Evolutionary conservation across 2,113 vertebrate genomes (phyloP), one percentile per base, ranked within the genome.

Genomic region (Telmatochromis sp.): DNA sequence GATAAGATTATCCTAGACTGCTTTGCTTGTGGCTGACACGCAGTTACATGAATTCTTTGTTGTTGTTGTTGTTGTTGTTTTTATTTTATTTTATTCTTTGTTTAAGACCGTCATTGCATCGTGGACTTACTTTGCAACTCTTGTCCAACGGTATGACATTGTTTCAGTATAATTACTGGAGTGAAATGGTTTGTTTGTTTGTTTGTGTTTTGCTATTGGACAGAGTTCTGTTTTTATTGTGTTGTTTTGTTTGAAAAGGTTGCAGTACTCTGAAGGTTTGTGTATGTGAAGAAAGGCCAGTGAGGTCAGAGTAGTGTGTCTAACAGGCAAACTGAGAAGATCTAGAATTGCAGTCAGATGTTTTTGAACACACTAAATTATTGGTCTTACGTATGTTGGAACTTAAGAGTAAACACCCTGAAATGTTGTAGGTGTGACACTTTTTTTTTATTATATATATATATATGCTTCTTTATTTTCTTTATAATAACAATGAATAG

Each of bases 261-360:
- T 83, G 58, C 70, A 47, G 87, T 89, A 65, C 60, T 85, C 80
- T 65, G 91, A 95, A 63, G 92, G 94, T 91, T 84, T 89, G 89
- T 90, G 92, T 87, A 94, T 88, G 93, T 95, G 91, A 85, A 57
- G 37, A 54, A 55, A 81, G 81, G 78, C 60, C 26, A 57, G 68
- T 37, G 81, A 89, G 63, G 82, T 89, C 85, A 82, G 73, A 60
- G 83, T 55, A 83, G 53, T 70, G 51, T 81, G 47, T 85, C 31
- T 65, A 84, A 11, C 73, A 2, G 45, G 63, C 55, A 83, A 85
- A 81, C 70, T 49, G 70, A 55, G 12, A 84, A 53, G 70, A 79
- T 89, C 31, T 47, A 33, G 58, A 80, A 87, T 84, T 82, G 57
- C 90, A 85, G 84, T 87, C 85, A 80, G 68, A 87, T 47, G 49